Evolutionary conservation across 2,888 invertebrate genomes (phyloP), one percentile per base, ranked within the genome.

Genomic region (Polydrusus tereticollis): DNA sequence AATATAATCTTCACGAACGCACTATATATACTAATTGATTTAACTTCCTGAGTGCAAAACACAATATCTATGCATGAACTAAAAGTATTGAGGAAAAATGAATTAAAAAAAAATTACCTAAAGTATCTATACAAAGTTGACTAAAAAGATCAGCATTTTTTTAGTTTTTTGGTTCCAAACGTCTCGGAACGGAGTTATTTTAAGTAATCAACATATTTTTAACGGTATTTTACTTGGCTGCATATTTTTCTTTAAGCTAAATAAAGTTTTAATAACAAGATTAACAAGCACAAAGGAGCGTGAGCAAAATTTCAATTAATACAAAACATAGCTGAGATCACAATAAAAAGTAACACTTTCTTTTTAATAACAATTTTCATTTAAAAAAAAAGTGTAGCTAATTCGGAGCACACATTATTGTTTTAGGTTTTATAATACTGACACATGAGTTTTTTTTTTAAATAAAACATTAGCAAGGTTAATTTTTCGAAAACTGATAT

Each of bases 41-140:
- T 36, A 38, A 20, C 23, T 66, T 66, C 71, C 71, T 71, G 71
- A 71, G 71, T 71, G 71, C 71, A 55, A 65, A 58, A 60, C 57
- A 47, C 63, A 36, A 64, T 14, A 62, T 20, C 29, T 29, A 16
- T 57, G 38, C 33, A 63, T n/a, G 5, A 33, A 50, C 63, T 70
- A 70, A 58, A 70, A 58, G 18, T 65, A 26, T 59, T 29, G 29
- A 59, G 52, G 29, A 57, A 64, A 45, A 64, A 36, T 52, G 47
- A 52, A 29, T 33, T 59, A 58, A 38, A 70, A 58, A 26, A 64
- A 60, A 36, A 50, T 36, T 65, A 65, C 21, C 58, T 70, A 65
- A 50, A 10, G 21, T 47, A 57, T 26, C 50, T 60, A 64, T 59
- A 69, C 62, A 50, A 58, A 65, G 64, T 65, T 70, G 59, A 65